These are phyloP conservation scores for Laterallus jamaicensis DNA, from an alignment of 2,113 vertebrate species.

Conservation along the genomic window DNA sequence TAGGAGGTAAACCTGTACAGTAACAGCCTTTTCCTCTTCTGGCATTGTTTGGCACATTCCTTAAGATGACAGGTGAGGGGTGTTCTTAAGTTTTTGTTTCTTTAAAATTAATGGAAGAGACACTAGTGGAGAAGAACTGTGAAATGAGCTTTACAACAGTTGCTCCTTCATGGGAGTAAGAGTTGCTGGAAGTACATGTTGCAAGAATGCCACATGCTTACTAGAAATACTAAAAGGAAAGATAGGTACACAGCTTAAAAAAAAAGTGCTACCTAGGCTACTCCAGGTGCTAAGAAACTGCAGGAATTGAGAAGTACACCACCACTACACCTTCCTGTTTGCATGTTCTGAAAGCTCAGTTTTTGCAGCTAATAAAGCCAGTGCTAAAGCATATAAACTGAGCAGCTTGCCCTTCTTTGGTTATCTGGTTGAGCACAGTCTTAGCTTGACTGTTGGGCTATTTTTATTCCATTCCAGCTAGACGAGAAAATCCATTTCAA, in stretches of 20 bases:
- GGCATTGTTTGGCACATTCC: not conserved
- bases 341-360: not conserved
- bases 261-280: not conserved
- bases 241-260: not conserved
- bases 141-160: not conserved
- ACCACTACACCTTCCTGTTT: not conserved
- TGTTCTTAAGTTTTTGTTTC: not conserved
- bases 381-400: not conserved
- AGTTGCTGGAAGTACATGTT: not conserved
- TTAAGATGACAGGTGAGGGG: not conserved
- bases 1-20: not conserved
- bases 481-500: not conserved
- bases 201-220: not conserved
- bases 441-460: not conserved
- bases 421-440: not conserved
- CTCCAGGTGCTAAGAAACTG: not conserved
- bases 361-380: not conserved
- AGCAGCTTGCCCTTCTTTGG: not conserved
- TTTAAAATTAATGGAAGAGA: not conserved
- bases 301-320: not conserved
- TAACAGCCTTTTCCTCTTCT: not conserved
- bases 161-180: not conserved
- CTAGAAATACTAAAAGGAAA: not conserved
- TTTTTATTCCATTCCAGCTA: not conserved
- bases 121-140: not conserved